These are phyloP conservation scores for Epirrhoe alternata DNA, from an alignment of 2,888 invertebrate species.

Conservation along the genomic window DNA sequence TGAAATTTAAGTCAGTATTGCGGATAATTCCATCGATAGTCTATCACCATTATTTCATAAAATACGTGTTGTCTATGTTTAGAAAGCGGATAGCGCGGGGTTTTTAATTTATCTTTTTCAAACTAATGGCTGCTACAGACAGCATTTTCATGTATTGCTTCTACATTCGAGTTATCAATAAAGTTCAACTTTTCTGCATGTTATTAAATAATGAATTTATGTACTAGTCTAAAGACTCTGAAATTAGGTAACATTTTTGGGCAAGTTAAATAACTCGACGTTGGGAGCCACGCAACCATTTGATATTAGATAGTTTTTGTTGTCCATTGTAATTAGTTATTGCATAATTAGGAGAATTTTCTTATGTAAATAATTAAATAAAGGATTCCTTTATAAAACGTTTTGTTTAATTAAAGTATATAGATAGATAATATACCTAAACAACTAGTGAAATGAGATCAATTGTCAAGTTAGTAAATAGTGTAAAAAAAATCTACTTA, in stretches of 20 bases:
- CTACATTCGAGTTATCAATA: constrained; percentile 7
- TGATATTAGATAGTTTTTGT: constrained; percentile 80
- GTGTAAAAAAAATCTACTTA: neutral
- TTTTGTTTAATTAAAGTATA: constrained; percentile 47
- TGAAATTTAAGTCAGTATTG: constrained; percentile 28
- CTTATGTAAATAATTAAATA: constrained; percentile 83
- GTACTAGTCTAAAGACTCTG: constrained; percentile 43
- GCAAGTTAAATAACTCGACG: constrained; percentile 37
- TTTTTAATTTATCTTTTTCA: neutral
- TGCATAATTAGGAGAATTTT: constrained; percentile 81
- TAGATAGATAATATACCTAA: constrained; percentile 11
- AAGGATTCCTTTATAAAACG: constrained; percentile 75
- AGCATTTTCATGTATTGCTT: constrained; percentile 22
- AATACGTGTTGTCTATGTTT: neutral
- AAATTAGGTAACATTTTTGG: constrained; percentile 41
- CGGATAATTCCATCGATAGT: constrained; percentile 17
- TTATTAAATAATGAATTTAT: constrained; percentile 41
- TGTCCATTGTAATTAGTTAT: constrained; percentile 81
- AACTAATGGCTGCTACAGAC: constrained; percentile 1
- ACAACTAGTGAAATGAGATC: constrained; percentile 33
- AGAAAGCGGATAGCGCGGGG: neutral
- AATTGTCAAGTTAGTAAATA: neutral
- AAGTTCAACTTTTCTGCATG: constrained; percentile 25
- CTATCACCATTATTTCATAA: neutral
- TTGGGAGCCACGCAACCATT: constrained; percentile 67